Conservation (phyloP, 2,113 vertebrate species). For the Rostratula benghalensis region DNA sequence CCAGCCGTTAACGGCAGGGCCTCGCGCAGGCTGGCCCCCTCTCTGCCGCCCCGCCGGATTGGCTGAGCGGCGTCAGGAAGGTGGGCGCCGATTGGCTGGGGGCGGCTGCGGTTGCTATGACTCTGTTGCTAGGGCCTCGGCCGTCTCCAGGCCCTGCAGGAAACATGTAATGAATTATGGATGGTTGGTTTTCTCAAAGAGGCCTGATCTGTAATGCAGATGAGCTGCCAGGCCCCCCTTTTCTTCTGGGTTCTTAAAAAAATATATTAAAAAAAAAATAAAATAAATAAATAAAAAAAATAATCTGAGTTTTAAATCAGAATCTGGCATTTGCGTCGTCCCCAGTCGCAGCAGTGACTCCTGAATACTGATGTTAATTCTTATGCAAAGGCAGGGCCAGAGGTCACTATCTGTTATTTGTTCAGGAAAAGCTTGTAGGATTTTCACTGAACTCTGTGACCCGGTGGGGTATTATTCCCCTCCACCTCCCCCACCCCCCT, state of each 20-base stretch:
- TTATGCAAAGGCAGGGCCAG: constrained; percentile 82
- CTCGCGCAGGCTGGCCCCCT: neutral
- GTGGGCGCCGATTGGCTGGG: constrained; percentile 76
- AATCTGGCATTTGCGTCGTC: constrained; percentile 74
- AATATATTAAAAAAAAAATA: neutral
- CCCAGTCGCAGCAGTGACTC: constrained; percentile 64
- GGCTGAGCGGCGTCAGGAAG: constrained; percentile 71
- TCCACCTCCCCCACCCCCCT: no score
- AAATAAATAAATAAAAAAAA: neutral
- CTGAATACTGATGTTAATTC: constrained; percentile 80
- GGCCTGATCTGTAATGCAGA: constrained; percentile 92
- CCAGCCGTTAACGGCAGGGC: neutral
- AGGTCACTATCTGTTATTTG: constrained; percentile 85
- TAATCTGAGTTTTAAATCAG: constrained; percentile 75
- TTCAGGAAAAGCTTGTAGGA: constrained; percentile 80
- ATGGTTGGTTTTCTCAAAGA: constrained; percentile 85
- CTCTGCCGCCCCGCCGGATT: constrained; percentile 62
- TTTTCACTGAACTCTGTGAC: constrained; percentile 76
- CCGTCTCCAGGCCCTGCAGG: constrained; percentile 82
- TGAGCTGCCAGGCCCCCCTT: constrained; percentile 75
- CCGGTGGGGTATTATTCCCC: constrained; percentile 51
- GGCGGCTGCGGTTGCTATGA: constrained; percentile 87
- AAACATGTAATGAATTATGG: constrained; percentile 94
- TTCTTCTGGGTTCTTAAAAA: constrained; percentile 76
- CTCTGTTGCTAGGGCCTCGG: constrained; percentile 88